Base-by-base conservation (phyloP, 2,888 invertebrate genomes). In the Hyalella azteca region DNA sequence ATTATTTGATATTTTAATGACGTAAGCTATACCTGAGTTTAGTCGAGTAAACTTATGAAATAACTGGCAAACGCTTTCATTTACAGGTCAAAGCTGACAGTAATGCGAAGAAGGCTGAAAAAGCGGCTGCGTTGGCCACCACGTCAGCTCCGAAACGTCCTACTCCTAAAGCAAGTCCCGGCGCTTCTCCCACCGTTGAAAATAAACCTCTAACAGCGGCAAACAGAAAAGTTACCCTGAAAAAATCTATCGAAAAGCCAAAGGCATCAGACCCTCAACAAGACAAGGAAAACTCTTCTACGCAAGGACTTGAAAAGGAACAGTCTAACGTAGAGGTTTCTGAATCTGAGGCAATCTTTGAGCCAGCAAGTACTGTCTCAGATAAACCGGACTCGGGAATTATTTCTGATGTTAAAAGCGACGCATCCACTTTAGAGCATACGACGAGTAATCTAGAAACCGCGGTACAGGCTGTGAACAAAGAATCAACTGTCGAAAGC, bases 101-200 rank as follows among this genome's bases (percentile, higher is more conserved):
- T 79, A 80, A 81, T 59, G 80, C 81, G 19, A 82, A 81, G 49
- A 83, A 83, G 45, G 83, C 83, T 39, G 78, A 60, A 45, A 81
- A 82, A 39, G 78, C 80, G 15, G 82, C 80, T 40, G 81, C 79
- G 49, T 45, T 75, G 41, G 77, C 83, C 19, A 78, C 79, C 22
- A 83, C 79, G 39, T n/a, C n/a, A 50, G 60, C 19, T 80, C 79
- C 48, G 19, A 66, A 66, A 36, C 66, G 66, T 36, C 32, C 66
- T 77, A 90, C 90, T 19, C 89, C 89, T 11, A 89, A 85, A 88
- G 91, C 87, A 87, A 89, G 91, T 81, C 90, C 91, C 50, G 88
- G 91, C 79, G 91, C 90, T 82, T 90, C 91, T 85, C 91, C 91
- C 1, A 88, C 88, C 9, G 87, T 87, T 29, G 90, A 90, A 83